These are phyloP conservation scores for Heliconius erato DNA, from an alignment of 2,888 invertebrate genomes.

Conservation along the genomic window DNA sequence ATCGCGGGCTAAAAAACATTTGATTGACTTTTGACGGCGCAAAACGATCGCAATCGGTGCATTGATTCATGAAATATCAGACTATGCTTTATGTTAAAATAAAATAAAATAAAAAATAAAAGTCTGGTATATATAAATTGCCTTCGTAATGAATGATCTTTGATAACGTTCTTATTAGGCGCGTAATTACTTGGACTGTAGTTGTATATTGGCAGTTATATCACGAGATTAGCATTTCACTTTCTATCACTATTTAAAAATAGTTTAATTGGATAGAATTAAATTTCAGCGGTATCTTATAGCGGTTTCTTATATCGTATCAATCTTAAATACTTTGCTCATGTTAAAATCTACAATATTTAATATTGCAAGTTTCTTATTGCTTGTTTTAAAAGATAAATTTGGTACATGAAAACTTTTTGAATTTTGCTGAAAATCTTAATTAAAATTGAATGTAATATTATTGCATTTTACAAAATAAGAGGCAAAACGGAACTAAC, in stretches of 20 bases:
- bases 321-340: not conserved
- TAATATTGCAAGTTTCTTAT: not conserved
- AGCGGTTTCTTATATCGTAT: not conserved
- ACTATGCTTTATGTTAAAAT: conserved; percentile 49
- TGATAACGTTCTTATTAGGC: conserved; percentile 56
- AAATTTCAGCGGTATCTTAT: not conserved
- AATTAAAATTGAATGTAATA: not conserved
- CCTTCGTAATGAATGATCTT: conserved; percentile 51
- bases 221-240: conserved; percentile 52
- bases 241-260: conserved; percentile 51
- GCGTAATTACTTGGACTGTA: conserved; percentile 53
- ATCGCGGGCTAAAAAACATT: conserved; percentile 62
- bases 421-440: not conserved
- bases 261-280: conserved; percentile 7
- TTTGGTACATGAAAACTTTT: not conserved
- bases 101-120: conserved; percentile 52
- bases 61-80: conserved; percentile 57
- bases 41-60: conserved; percentile 55
- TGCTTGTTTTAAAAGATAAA: not conserved
- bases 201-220: conserved; percentile 51
- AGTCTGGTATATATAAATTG: conserved; percentile 52
- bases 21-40: conserved; percentile 65
- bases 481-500: not conserved
- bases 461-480: not conserved
- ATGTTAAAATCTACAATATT: not conserved